Percentiles rank a stretch among this genome's conserved stretches.
Conservation (phyloP, 2,888 invertebrate species). For the Lepas anatifera region DNA sequence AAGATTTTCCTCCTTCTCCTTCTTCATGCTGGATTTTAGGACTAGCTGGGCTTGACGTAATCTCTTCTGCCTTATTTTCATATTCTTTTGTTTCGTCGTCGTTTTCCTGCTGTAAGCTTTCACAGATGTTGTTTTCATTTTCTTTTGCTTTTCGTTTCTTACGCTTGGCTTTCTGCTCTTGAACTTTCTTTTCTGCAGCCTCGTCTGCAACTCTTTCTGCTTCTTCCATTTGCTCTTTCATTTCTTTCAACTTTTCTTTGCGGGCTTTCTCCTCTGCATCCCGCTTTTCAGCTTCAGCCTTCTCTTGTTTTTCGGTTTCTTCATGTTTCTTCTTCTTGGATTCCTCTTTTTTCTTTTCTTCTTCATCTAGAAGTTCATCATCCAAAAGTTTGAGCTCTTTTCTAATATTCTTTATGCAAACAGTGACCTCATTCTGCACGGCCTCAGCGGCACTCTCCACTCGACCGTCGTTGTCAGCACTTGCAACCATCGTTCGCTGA, state of each 20-base stretch:
- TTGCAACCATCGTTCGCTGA: not conserved
- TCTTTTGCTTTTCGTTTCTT: not conserved
- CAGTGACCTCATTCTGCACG: not conserved
- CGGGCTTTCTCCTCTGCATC: not conserved
- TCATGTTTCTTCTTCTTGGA: not conserved
- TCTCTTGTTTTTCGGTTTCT: not conserved
- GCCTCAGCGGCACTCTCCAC: not conserved
- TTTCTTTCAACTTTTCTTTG: not conserved
- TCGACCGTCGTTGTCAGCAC: not conserved
- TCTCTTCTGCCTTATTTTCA: not conserved
- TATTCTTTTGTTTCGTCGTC: not conserved
- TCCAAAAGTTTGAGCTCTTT: not conserved
- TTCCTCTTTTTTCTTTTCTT: not conserved
- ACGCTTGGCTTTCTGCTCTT: not conserved
- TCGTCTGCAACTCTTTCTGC: not conserved
- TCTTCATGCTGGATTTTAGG: not conserved
- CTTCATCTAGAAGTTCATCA: not conserved
- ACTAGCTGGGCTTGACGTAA: not conserved
- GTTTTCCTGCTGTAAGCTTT: not conserved
- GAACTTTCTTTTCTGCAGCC: not conserved
- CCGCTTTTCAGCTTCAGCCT: not conserved
- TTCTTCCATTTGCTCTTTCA: not conserved
- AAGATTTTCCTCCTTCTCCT: too few species aligned
- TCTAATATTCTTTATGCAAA: not conserved
- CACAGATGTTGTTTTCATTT: not conserved